Percentiles rank a stretch among this genome's conserved stretches.
These are phyloP conservation scores for Dinoponera quadriceps DNA, from an alignment of 1,140 invertebrate species.

Conservation along the genomic window DNA sequence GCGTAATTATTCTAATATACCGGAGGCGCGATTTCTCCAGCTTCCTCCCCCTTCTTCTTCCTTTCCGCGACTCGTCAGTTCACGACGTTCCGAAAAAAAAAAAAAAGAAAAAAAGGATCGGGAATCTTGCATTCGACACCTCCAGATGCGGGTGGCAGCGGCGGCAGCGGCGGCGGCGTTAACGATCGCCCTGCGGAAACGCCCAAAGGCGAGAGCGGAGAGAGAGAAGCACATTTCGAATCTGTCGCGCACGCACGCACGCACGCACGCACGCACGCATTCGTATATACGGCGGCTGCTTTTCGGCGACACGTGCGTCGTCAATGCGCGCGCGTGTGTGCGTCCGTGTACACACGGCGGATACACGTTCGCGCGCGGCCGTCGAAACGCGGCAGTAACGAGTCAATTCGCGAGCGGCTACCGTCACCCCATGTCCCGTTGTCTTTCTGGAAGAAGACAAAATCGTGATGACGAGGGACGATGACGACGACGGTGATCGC, in stretches of 20 bases:
- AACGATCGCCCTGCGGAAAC: slow-evolving; percentile 82
- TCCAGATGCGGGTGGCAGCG: slow-evolving; percentile 56
- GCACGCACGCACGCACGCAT: slow-evolving; percentile 4
- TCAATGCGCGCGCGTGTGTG: too few relatives aligned
- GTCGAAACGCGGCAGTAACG: slow-evolving; percentile 20
- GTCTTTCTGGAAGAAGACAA: too few relatives aligned
- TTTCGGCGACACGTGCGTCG: too few relatives aligned
- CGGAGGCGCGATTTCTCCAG: neutral
- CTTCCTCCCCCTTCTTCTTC: neutral
- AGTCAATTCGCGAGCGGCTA: slow-evolving; percentile 46
- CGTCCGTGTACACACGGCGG: too few relatives aligned
- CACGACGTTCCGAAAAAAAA: slow-evolving; percentile 10
- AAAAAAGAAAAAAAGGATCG: slow-evolving; percentile 32
- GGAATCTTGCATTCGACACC: slow-evolving; percentile 49
- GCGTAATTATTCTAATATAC: slow-evolving; percentile 40
- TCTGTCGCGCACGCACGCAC: slow-evolving; percentile 33
- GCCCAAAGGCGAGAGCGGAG: slow-evolving; percentile 71
- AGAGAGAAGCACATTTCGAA: slow-evolving; percentile 39
- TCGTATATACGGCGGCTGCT: neutral
- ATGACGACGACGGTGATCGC: neutral
- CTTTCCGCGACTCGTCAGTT: neutral
- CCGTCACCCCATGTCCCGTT: neutral
- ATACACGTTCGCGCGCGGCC: neutral
- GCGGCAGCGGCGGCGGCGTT: slow-evolving; percentile 63
- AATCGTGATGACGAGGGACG: neutral